Percentiles rank a stretch among this genome's conserved stretches.
Evolutionary conservation across 2,888 invertebrate species (phyloP).

Genomic region (Chloroclysta siterata): DNA sequence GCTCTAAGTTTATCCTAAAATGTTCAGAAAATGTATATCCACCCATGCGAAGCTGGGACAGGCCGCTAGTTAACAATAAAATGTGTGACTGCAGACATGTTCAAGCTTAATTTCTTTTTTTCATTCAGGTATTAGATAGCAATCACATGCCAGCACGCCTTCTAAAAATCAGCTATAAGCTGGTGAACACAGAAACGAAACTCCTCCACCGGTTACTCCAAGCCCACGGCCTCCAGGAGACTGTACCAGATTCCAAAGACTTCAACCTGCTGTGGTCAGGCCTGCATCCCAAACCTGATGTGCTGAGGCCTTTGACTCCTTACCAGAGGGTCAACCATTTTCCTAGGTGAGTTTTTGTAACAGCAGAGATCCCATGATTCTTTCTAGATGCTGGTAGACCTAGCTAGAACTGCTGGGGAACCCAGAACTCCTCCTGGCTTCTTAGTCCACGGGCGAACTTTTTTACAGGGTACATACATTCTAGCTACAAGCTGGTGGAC

Average conservation of each 20-base stretch:
- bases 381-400: too few relatives aligned
- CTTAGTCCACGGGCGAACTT: too few relatives aligned
- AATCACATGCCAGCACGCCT: constrained; percentile 87
- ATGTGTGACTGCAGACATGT: too few relatives aligned
- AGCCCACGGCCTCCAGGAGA: constrained; percentile 91
- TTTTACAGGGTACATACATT: too few relatives aligned
- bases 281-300: constrained; percentile 95
- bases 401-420: too few relatives aligned
- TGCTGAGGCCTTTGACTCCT: constrained; percentile 91
- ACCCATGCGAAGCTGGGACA: too few relatives aligned
- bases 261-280: constrained; percentile 97
- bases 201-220: constrained; percentile 90
- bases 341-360: constrained; percentile 87
- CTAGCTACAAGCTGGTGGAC: too few relatives aligned
- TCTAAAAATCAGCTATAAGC: constrained; percentile 91
- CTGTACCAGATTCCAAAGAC: constrained; percentile 85
- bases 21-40: too few relatives aligned
- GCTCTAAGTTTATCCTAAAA: too few relatives aligned
- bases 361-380: background rate
- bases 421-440: too few relatives aligned
- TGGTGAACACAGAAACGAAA: constrained; percentile 92
- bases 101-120: background rate
- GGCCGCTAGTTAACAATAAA: too few relatives aligned
- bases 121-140: constrained; percentile 70
- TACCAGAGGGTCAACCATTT: constrained; percentile 98